These are phyloP conservation scores for Aspidiotus rigidus DNA, from an alignment of 2,888 invertebrate genomes.

Conservation along the genomic window DNA sequence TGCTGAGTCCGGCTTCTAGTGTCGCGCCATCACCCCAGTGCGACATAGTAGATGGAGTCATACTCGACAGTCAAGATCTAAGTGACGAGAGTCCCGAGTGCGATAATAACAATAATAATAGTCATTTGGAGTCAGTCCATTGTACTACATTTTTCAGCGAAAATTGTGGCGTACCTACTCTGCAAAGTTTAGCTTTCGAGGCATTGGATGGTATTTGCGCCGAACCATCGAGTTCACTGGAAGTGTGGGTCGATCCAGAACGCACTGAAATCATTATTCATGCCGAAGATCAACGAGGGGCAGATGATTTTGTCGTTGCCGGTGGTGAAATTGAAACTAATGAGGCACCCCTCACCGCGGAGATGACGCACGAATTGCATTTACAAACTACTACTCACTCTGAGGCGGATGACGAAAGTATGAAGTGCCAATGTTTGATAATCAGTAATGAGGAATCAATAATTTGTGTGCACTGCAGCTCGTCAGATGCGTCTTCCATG, in stretches of 20 bases:
- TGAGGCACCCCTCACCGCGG: not conserved
- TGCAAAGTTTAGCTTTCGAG: constrained; percentile 10
- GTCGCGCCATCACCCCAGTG: constrained; percentile 25
- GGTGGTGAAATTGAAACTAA: not conserved
- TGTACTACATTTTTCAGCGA: no score
- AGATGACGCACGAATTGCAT: constrained; percentile 12
- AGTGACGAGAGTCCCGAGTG: not conserved
- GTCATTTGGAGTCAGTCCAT: not conserved
- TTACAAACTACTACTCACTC: not conserved
- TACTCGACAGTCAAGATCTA: constrained; percentile 16
- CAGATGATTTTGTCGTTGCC: not conserved
- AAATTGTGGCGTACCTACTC: not conserved
- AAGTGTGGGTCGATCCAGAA: constrained; percentile 24
- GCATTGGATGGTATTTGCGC: constrained; percentile 5
- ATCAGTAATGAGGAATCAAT: constrained; percentile 27
- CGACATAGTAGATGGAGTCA: constrained; percentile 23
- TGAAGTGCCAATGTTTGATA: constrained; percentile 28
- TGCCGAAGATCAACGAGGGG: constrained; percentile 9
- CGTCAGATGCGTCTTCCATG: constrained; percentile 17
- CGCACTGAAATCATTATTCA: constrained; percentile 27
- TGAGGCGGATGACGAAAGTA: constrained; percentile 16
- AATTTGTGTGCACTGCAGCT: constrained; percentile 22
- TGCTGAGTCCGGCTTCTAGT: constrained; percentile 6
- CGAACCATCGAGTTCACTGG: constrained; percentile 8
- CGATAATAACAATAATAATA: not conserved